These are phyloP conservation scores for Nyctereutes procyonoides DNA, from an alignment of 2,113 vertebrate genomes.

Conservation along the genomic window DNA sequence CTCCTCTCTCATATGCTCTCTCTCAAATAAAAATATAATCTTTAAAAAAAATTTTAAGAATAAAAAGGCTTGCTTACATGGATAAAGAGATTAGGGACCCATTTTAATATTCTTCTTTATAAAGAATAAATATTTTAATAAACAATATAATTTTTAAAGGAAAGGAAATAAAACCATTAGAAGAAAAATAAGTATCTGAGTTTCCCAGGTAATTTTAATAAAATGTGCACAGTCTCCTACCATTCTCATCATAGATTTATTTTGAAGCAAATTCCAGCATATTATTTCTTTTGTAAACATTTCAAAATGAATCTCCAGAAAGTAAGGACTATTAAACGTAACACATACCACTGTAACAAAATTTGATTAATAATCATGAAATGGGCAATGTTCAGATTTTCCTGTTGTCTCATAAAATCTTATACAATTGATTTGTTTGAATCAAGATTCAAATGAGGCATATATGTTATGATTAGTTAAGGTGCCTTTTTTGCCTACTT, in stretches of 20 bases:
- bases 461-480: background rate
- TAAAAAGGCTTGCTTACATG: background rate
- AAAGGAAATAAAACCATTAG: background rate
- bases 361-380: background rate
- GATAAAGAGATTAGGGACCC: background rate
- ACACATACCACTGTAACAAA: background rate
- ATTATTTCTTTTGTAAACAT: background rate
- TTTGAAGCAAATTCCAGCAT: background rate
- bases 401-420: background rate
- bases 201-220: background rate
- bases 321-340: background rate
- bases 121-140: conserved; percentile 17
- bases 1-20: no score
- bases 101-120: conserved; percentile 31
- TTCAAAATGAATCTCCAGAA: background rate
- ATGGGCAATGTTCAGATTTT: background rate
- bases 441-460: background rate
- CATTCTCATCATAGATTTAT: background rate
- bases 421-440: background rate
- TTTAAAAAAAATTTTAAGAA: no score
- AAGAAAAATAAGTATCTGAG: background rate
- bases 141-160: background rate
- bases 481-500: background rate
- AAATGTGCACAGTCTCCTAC: background rate
- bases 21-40: no score